Evolutionary conservation across 1,140 invertebrate genomes (phyloP).

Genomic region (Monomorium pharaonis): DNA sequence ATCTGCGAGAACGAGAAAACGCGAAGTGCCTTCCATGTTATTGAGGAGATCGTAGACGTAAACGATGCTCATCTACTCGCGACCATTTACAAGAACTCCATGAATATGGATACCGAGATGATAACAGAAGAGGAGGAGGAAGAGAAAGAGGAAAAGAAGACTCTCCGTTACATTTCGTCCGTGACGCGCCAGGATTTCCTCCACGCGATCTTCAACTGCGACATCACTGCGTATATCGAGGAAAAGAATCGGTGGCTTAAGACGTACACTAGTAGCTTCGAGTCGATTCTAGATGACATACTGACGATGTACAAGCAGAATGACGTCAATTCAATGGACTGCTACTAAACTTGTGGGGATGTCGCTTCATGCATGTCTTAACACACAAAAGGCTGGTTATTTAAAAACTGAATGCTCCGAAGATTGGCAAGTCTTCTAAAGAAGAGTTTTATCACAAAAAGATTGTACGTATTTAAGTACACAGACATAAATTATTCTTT

Average conservation of each 20-base stretch:
- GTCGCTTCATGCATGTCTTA: neutral
- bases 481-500: neutral
- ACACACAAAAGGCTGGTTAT: neutral
- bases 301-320: slow-evolving; percentile 85
- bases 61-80: slow-evolving; percentile 87
- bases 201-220: slow-evolving; percentile 83
- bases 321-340: slow-evolving; percentile 87
- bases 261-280: slow-evolving; percentile 86
- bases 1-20: slow-evolving; percentile 58
- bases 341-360: slow-evolving; percentile 84
- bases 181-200: slow-evolving; percentile 87
- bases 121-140: slow-evolving; percentile 70
- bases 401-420: neutral
- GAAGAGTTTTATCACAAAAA: neutral
- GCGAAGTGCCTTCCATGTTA: slow-evolving; percentile 74
- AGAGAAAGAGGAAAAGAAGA: slow-evolving; percentile 74
- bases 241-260: slow-evolving; percentile 87
- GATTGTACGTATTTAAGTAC: neutral
- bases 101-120: slow-evolving; percentile 79
- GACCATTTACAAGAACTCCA: slow-evolving; percentile 85
- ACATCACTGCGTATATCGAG: slow-evolving; percentile 86
- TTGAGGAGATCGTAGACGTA: slow-evolving; percentile 81
- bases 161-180: slow-evolving; percentile 80
- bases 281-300: slow-evolving; percentile 89
- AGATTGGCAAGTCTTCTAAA: neutral